Conservation (phyloP, 2,888 invertebrate genomes). For the Cancer borealis region DNA sequence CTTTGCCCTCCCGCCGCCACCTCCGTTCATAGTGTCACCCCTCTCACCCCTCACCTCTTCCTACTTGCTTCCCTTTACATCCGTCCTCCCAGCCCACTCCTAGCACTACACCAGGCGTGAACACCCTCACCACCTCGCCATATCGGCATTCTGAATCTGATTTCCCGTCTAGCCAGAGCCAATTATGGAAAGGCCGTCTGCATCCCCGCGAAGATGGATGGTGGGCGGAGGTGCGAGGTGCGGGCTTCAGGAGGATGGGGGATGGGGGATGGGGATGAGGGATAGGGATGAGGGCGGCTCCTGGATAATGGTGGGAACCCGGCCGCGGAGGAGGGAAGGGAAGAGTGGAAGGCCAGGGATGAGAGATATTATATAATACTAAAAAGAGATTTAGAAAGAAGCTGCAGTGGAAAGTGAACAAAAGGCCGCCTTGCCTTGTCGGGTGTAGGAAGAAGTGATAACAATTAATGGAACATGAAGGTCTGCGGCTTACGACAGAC, state of each 20-base stretch:
- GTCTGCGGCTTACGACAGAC: background rate
- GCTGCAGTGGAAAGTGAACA: background rate
- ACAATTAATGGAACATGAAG: slow-evolving; percentile 2
- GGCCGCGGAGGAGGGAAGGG: background rate
- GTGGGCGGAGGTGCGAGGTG: slow-evolving; percentile 28
- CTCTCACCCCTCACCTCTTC: background rate
- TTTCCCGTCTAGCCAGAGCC: slow-evolving; percentile 56
- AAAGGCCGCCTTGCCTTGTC: background rate
- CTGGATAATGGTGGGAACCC: background rate
- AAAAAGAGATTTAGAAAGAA: background rate
- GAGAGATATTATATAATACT: background rate
- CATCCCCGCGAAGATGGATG: slow-evolving; percentile 33
- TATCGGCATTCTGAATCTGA: slow-evolving; percentile 49
- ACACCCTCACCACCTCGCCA: slow-evolving; percentile 38
- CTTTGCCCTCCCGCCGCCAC: background rate
- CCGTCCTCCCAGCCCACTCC: background rate
- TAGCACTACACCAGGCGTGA: background rate
- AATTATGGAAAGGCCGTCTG: slow-evolving; percentile 50
- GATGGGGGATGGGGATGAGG: background rate
- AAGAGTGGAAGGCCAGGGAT: background rate
- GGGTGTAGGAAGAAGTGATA: background rate
- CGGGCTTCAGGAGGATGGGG: background rate
- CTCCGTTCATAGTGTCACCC: background rate
- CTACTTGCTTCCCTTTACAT: background rate
- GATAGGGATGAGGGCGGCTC: background rate